These are phyloP conservation scores for Parasteatoda tepidariorum DNA, from an alignment of 1,140 invertebrate genomes.

Conservation along the genomic window DNA sequence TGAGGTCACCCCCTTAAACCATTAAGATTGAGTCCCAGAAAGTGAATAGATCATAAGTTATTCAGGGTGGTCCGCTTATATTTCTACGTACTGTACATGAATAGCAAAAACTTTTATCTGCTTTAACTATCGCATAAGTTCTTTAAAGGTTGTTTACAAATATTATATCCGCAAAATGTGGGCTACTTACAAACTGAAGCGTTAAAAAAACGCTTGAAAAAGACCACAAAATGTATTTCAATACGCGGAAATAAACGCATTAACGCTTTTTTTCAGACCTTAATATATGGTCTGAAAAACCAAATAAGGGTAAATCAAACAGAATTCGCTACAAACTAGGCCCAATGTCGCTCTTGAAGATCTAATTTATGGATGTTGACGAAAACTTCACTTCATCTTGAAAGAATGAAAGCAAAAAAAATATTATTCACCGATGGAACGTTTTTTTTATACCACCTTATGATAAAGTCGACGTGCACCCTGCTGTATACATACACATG, in stretches of 20 bases:
- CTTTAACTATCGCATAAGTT: no score
- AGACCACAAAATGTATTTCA: neutral
- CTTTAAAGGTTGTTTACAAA: no score
- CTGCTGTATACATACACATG: neutral
- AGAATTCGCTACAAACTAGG: neutral
- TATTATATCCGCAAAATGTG: no score
- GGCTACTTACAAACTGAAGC: no score
- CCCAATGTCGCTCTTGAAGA: slow-evolving; percentile 10
- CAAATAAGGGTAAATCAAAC: neutral
- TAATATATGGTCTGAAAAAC: neutral
- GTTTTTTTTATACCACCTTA: neutral
- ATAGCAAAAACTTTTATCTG: no score
- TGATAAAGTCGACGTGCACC: neutral
- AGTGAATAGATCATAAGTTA: no score
- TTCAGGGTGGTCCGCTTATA: no score
- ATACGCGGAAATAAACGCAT: neutral
- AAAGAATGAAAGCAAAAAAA: neutral
- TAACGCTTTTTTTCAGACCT: neutral
- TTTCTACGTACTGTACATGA: no score
- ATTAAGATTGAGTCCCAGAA: no score
- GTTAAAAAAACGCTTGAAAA: no score
- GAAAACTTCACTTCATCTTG: slow-evolving; percentile 6
- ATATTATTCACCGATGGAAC: neutral
- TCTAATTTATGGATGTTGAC: slow-evolving; percentile 46
- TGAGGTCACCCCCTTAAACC: no score